Conservation (phyloP, 2,888 invertebrate species). For the Cabera pusaria region DNA sequence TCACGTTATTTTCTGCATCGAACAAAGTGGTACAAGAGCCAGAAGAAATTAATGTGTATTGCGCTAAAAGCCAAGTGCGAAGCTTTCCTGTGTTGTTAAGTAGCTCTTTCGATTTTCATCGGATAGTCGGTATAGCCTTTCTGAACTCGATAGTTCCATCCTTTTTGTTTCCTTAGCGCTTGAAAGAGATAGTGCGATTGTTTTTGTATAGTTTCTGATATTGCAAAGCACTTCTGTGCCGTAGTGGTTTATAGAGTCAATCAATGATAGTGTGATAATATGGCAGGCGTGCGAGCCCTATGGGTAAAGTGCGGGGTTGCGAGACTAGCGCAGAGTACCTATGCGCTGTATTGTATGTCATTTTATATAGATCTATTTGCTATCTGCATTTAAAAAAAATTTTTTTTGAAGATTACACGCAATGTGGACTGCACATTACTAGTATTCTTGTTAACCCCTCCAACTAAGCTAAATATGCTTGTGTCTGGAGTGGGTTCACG, state of each 20-base stretch:
- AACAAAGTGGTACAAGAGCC: constrained; percentile 29
- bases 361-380: no score
- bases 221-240: constrained; percentile 38
- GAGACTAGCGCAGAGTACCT: no score
- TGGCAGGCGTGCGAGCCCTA: constrained; percentile 29
- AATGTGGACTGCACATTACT: no score
- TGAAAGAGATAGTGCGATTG: constrained; percentile 21
- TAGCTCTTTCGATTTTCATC: constrained; percentile 22
- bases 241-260: constrained; percentile 56
- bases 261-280: constrained; percentile 37
- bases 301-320: constrained; percentile 38
- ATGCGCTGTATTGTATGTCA: no score
- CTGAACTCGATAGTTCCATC: constrained; percentile 10
- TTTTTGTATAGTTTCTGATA: constrained; percentile 28
- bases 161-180: constrained; percentile 9
- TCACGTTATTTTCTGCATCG: constrained; percentile 31
- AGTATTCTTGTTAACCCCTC: no score
- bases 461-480: no score
- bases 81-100: constrained; percentile 42
- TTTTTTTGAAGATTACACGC: no score
- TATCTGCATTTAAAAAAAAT: no score
- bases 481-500: no score
- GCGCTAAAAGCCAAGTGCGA: constrained; percentile 47
- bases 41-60: constrained; percentile 49
- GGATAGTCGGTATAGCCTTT: constrained; percentile 10